Conservation (phyloP, 2,113 vertebrate species). For the Mesoclemmys tuberculata region DNA sequence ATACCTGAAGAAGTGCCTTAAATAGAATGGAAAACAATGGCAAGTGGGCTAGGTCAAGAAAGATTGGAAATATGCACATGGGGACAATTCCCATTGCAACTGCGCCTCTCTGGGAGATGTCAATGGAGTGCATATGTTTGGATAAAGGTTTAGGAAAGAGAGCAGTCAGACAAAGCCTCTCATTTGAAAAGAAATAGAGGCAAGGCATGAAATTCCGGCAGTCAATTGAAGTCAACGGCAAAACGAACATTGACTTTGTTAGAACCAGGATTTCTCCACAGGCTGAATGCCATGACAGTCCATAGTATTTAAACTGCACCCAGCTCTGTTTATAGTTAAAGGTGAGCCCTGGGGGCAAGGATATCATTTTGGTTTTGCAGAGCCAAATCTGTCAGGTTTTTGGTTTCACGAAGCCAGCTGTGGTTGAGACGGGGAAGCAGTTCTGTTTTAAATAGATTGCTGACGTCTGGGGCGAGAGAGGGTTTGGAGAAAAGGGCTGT, state of each 20-base stretch:
- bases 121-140: fast-evolving
- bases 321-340: background rate
- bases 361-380: background rate
- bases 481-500: background rate
- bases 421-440: background rate
- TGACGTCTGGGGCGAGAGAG: background rate
- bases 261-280: background rate
- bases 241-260: fast-evolving
- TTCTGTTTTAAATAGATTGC: background rate
- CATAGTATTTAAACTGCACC: background rate
- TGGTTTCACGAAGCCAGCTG: background rate
- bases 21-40: background rate
- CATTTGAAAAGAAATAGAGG: fast-evolving
- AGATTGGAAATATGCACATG: fast-evolving
- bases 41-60: background rate
- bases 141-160: background rate
- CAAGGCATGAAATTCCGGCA: background rate
- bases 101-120: background rate
- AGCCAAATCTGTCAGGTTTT: background rate
- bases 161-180: background rate
- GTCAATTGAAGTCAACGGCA: fast-evolving
- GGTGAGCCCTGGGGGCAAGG: background rate
- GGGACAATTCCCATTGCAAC: background rate
- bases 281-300: background rate
- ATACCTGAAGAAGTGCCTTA: background rate